Base-by-base conservation (phyloP, 2,888 invertebrate genomes). In the Himalopsyche tibetana region DNA sequence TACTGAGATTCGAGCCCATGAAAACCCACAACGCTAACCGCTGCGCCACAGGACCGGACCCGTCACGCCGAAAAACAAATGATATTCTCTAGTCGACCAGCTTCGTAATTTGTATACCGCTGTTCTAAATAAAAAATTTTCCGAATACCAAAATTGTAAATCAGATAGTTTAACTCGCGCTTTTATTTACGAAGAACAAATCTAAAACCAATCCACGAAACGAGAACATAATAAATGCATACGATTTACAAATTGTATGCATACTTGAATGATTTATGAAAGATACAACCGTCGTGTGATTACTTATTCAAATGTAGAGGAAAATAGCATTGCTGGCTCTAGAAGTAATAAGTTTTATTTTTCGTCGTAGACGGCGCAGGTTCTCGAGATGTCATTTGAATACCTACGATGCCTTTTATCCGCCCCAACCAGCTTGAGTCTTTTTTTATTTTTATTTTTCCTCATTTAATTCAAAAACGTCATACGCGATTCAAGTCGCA, bases 391-490 rank as follows among this genome's bases (percentile, higher is more conserved):
- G 19, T 63, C 63, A 63, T 63, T 19, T 63, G 63, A 63, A 63
- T 63, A 63, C 63, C 63, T 63, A 63, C 63, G 63, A 63, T 28
- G 63, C 11, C 63, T 63, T 63, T 63, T 63, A 63, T 63, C 63
- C 63, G 63, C 63, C 63, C 63, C 15, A 63, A 28, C 63, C 63
- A 63, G 28, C 19, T 63, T 15, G 63, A 19, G 28, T 63, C 28
- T 56, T n/a, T 80, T 80, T 80, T 85, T 82, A 45, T 84, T 84
- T 84, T 83, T 63, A 82, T 83, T 85, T 85, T 87, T 74, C 85
- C 85, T 85, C 85, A 87, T 87, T 87, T 87, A 87, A 85, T 85
- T 87, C 87, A 83, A 84, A 83, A 80, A 80, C 85, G 85, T 87
- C 87, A 85, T 82, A 69, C 79, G 38, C 40, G 83, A 87, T 82